phyloP scores from a whole-genome alignment of 2,888 invertebrate species.

The Ditylenchus weischeri region DNA sequence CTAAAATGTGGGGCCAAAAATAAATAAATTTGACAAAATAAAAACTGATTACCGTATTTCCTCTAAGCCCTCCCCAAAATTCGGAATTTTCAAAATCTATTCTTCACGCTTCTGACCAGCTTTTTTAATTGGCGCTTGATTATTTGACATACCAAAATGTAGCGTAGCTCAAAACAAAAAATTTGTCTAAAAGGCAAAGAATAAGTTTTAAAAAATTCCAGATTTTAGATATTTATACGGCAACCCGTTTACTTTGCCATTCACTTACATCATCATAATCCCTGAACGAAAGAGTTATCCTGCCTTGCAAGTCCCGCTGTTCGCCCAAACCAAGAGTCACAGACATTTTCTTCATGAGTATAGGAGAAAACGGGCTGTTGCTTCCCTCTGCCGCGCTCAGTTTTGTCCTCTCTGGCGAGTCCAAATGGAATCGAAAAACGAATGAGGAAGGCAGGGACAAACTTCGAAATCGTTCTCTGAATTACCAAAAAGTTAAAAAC shows the following conservation, averaged over 20 bases:
- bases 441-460: slow-evolving; percentile 13
- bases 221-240: no score
- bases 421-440: background rate
- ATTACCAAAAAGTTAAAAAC: background rate
- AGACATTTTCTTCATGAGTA: slow-evolving; percentile 6
- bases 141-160: no score
- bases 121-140: no score
- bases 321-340: slow-evolving; percentile 28
- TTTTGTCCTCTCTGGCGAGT: background rate
- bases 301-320: slow-evolving; percentile 28
- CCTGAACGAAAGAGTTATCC: slow-evolving; percentile 22
- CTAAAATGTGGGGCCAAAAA: no score
- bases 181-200: no score
- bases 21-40: no score
- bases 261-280: slow-evolving; percentile 22
- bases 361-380: background rate
- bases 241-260: background rate
- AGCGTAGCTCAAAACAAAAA: no score
- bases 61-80: no score
- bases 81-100: no score
- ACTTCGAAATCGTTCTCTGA: background rate
- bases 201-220: no score
- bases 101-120: no score
- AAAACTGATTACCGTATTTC: no score
- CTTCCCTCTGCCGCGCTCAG: background rate